A percentile compares a stretch with the other conserved stretches of the same genome.
Conservation (phyloP, 2,888 invertebrate species). For the Electrophaes corylata region DNA sequence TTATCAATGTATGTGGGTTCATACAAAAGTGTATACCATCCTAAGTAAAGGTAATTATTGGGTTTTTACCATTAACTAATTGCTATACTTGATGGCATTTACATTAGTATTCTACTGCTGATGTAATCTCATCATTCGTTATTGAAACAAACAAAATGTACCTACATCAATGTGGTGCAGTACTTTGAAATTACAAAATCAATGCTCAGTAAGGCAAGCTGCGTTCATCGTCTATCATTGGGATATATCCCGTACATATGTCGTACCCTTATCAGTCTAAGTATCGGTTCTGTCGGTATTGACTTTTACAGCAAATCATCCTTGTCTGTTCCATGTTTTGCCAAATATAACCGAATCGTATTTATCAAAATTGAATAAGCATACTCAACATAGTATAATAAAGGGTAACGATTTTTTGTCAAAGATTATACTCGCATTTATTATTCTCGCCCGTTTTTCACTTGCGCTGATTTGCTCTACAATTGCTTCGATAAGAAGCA, state of each 20-base stretch:
- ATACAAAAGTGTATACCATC: no score
- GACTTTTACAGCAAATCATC: not conserved
- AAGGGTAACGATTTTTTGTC: no score
- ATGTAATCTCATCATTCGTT: not conserved
- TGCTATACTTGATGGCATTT: no score
- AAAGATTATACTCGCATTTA: no score
- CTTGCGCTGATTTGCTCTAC: no score
- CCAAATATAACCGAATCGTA: not conserved
- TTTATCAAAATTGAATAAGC: no score
- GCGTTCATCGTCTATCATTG: slow-evolving; percentile 1
- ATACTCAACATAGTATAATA: no score
- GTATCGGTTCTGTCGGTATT: slow-evolving; percentile 10
- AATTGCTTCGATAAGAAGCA: not conserved
- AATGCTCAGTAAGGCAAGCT: not conserved
- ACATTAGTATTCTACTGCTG: no score
- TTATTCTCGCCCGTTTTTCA: no score
- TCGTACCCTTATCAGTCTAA: slow-evolving; percentile 21
- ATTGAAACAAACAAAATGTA: slow-evolving; percentile 4
- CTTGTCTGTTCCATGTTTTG: slow-evolving; percentile 4
- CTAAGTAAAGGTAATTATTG: not conserved
- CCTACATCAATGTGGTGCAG: not conserved
- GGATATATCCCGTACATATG: slow-evolving; percentile 6
- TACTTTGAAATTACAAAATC: slow-evolving; percentile 7
- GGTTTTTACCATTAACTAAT: slow-evolving; percentile 9
- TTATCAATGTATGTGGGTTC: no score